phyloP scores from a whole-genome alignment of 2,797 vertebrate species.

The Nannoperca obscura region DNA sequence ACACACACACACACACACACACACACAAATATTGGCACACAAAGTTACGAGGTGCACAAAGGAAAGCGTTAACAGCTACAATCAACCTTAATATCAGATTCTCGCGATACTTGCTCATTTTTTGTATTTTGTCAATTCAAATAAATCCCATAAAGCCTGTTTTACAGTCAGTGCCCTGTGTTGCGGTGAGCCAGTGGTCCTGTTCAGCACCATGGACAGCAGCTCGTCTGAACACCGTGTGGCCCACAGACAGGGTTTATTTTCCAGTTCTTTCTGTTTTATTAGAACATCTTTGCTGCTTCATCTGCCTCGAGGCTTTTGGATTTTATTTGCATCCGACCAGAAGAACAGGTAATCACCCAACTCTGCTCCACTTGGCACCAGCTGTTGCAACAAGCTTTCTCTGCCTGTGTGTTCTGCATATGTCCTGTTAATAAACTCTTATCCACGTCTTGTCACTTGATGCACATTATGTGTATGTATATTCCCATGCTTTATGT shows the following conservation, averaged over 20 bases:
- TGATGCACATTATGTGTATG: too few relatives aligned
- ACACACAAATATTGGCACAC: slow-evolving; percentile 6
- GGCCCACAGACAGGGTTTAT: background rate
- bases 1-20: slow-evolving; percentile 11
- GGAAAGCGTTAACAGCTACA: background rate
- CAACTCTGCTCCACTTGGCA: background rate
- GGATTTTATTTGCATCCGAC: background rate
- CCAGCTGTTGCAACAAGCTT: background rate
- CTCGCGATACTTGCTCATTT: slow-evolving; percentile 20
- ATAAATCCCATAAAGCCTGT: background rate
- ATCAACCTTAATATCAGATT: background rate
- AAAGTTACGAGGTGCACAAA: background rate
- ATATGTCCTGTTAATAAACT: background rate
- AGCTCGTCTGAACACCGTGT: background rate
- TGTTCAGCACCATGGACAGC: slow-evolving; percentile 79
- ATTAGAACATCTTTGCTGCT: background rate
- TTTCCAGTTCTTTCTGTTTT: background rate
- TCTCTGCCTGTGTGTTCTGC: background rate
- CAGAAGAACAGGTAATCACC: background rate
- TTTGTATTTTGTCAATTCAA: background rate
- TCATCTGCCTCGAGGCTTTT: background rate
- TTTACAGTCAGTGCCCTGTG: background rate
- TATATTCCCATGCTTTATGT: background rate
- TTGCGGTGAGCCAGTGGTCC: fast-evolving
- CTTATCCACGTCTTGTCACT: too few relatives aligned